Percentiles rank a stretch among this genome's conserved stretches.
phyloP scores from a whole-genome alignment of 2,888 invertebrate genomes.

The Arge pagana region DNA sequence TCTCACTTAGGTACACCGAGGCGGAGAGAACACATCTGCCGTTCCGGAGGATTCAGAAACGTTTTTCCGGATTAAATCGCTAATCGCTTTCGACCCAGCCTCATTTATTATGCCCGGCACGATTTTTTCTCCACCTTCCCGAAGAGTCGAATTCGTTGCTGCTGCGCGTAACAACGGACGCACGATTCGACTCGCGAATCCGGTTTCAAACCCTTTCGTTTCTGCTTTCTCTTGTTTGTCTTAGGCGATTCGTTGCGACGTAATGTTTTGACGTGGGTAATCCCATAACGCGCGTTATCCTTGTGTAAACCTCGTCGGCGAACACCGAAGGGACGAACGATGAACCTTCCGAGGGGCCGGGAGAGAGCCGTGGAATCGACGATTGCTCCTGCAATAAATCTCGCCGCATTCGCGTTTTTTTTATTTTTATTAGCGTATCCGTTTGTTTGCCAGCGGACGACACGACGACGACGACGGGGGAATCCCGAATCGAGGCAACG shows the following conservation, averaged over 20 bases:
- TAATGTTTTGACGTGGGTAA: conserved; percentile 56
- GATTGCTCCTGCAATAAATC: not conserved
- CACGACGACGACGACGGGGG: too few species aligned
- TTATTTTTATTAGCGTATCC: too few species aligned
- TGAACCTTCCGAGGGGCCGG: too few species aligned
- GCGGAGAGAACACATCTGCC: conserved; percentile 6
- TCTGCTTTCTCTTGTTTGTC: not conserved
- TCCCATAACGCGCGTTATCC: conserved; percentile 54
- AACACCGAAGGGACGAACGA: too few species aligned
- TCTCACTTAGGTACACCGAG: conserved; percentile 6
- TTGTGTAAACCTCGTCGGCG: conserved; percentile 51
- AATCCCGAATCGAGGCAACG: too few species aligned
- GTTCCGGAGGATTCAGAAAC: conserved; percentile 4
- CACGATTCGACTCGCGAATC: conserved; percentile 31
- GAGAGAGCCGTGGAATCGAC: conserved; percentile 30
- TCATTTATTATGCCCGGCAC: conserved; percentile 39
- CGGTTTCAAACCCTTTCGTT: conserved; percentile 35
- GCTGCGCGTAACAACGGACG: too few species aligned
- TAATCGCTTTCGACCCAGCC: conserved; percentile 42
- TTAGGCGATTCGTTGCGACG: too few species aligned
- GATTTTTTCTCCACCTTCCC: conserved; percentile 22
- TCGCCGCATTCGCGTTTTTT: too few species aligned
- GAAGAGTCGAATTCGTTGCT: too few species aligned
- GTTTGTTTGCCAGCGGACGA: too few species aligned
- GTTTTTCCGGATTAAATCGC: conserved; percentile 41